Base-by-base conservation (phyloP, 2,113 vertebrate genomes). In the Callipepla squamata region DNA sequence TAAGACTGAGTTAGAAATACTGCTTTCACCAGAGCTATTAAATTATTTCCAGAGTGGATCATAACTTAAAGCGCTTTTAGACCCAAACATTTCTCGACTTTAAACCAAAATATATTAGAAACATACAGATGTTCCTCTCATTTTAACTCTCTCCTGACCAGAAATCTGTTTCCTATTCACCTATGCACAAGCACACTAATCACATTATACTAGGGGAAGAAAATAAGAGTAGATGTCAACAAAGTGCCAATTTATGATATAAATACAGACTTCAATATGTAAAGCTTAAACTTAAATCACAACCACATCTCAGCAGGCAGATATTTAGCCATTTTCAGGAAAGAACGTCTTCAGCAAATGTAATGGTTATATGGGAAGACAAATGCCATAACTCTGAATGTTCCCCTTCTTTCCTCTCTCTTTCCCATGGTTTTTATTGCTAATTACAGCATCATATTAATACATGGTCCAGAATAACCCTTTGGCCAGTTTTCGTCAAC, bases 311-410 rank as follows among this genome's bases (percentile, higher is more conserved):
- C 0, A 1, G 8, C 47, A 62, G 40, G 14, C 26, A 55, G 28
- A 8, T 23, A 23, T 47, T 75, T 2, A 47, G 26, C 19, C 22
- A 61, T n/a, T 19, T 68, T 45, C 38, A 47, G 62, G 45, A 61
- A 50, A 80, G 68, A 20, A 32, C 16, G 8, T 25, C 20, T 84
- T n/a, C n/a, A 51, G 28, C 22, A 28, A 4, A 3, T 18, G 4
- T n/a, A 53, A 53, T 3, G 6, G 13, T 61, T 74, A 68, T 55
- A 80, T 34, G 16, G 47, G 61, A 80, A 74, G 16, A 36, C 7
- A 80, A 80, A 28, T 2, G 0, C 13, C 4, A 0, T 42, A 47
- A 61, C 17, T 79, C 18, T 0, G 2, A 34, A n/a, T 3, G 3
- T n/a, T n/a, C 7, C 11, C 21, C 28, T 9, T 17, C 26, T n/a